phyloP scores from a whole-genome alignment of 2,797 vertebrate genomes.

The Sebastes taczanowskii region DNA sequence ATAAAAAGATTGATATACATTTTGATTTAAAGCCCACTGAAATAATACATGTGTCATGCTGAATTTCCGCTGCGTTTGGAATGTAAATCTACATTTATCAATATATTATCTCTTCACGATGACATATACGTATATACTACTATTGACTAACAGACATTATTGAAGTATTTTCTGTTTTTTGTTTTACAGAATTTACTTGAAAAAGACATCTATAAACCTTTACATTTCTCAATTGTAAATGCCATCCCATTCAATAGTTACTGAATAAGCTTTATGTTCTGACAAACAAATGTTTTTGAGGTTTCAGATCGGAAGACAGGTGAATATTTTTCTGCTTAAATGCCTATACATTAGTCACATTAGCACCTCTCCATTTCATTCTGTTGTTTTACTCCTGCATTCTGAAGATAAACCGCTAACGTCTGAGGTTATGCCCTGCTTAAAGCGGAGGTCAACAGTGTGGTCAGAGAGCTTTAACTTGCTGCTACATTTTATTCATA shows the following conservation, averaged over 20 bases:
- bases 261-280: neutral
- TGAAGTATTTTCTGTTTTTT: neutral
- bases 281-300: neutral
- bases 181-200: neutral
- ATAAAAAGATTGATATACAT: neutral
- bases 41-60: too few relatives aligned
- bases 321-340: neutral
- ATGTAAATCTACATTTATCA: too few relatives aligned
- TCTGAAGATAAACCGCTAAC: neutral
- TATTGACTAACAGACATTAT: neutral
- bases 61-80: too few relatives aligned
- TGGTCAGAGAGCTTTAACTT: neutral
- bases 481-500: neutral
- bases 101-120: too few relatives aligned
- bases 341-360: neutral
- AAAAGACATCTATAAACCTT: neutral
- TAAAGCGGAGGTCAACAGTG: slow-evolving; percentile 2
- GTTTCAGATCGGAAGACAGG: neutral
- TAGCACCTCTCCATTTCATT: neutral
- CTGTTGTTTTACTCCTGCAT: neutral
- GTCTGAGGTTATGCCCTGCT: neutral
- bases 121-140: too few relatives aligned
- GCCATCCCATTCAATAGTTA: neutral
- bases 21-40: neutral
- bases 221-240: neutral